Conservation (phyloP, 2,113 vertebrate genomes). For the Ondatra zibethicus region DNA sequence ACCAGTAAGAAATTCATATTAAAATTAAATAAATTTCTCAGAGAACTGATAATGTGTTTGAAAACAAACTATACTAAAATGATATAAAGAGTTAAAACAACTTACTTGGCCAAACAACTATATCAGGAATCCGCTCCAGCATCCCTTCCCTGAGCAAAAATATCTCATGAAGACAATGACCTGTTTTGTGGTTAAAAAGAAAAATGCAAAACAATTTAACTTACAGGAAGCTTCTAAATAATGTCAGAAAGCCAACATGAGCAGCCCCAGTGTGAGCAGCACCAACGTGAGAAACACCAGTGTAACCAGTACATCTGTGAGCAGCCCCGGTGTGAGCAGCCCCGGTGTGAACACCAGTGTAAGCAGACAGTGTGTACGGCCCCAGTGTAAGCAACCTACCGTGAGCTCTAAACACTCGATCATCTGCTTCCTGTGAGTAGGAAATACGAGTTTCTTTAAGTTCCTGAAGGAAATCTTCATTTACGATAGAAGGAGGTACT, state of each 20-base stretch:
- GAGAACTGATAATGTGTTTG: background rate
- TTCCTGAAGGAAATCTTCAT: slow-evolving; percentile 94
- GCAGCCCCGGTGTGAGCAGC: background rate
- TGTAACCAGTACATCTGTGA: background rate
- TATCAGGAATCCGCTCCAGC: slow-evolving; percentile 94
- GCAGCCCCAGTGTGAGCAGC: background rate
- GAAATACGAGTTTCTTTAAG: slow-evolving; percentile 93
- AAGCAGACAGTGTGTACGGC: background rate
- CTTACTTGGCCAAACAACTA: slow-evolving; percentile 98
- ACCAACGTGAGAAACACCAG: background rate
- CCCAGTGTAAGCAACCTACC: slow-evolving; percentile 86
- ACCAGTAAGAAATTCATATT: background rate
- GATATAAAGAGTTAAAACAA: slow-evolving; percentile 68
- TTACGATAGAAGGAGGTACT: slow-evolving; percentile 91
- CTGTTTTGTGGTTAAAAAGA: slow-evolving; percentile 86
- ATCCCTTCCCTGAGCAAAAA: slow-evolving; percentile 97
- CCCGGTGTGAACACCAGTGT: background rate
- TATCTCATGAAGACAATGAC: slow-evolving; percentile 98
- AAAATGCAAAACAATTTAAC: slow-evolving; percentile 71
- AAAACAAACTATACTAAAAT: slow-evolving; percentile 24
- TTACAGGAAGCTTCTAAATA: slow-evolving; percentile 25
- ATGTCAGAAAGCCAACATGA: slow-evolving; percentile 43
- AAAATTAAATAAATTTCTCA: background rate
- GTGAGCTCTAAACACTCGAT: slow-evolving; percentile 95
- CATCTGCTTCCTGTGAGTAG: slow-evolving; percentile 94